Evolutionary conservation across 1,140 invertebrate species (phyloP), one percentile per base, ranked within the genome.

Genomic region (Papilio machaon): DNA sequence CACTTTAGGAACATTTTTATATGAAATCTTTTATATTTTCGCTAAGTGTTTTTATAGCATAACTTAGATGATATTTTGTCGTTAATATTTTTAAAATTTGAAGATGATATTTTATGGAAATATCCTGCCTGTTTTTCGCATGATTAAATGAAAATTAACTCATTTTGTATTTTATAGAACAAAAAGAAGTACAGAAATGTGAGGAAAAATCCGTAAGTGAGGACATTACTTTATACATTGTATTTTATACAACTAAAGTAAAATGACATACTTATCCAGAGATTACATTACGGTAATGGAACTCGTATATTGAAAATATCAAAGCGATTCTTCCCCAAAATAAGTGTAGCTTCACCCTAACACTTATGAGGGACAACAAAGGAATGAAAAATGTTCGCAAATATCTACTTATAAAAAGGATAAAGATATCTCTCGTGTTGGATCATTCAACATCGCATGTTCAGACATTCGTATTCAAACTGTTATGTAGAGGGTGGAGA

Each of bases 221-320:
- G 2, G 60, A 64, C 30, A 35, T 13, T 15, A 30, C 11, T 64
- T 23, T 2, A 23, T 23, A 64, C 9, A 64, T 70, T 35, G 13
- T 35, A 70, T 70, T 70, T 70, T 70, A 70, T 5, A 70, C 23
- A 70, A 70, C 64, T 70, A 15, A 70, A 70, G 10, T 70, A 35
- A 70, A 70, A 70, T 70, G 64, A 70, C 23, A 35, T 35, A 70
- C 64, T 15, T 70, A 67, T 67, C 60, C 9, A 13, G 30, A 70
- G 23, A 70, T 70, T 70, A 70, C 64, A 70, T 70, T 35, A 70
- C 30, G 64, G 64, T 70, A 70, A 70, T 70, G 64, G 64, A 70
- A 70, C 64, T 70, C 64, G 23, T 70, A 70, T 70, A 70, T 70
- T 70, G 64, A 70, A 70, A 70, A 70, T 70, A 70, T 70, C 64